Evolutionary conservation across 2,888 invertebrate species (phyloP).

Genomic region (Cerastoderma edule): DNA sequence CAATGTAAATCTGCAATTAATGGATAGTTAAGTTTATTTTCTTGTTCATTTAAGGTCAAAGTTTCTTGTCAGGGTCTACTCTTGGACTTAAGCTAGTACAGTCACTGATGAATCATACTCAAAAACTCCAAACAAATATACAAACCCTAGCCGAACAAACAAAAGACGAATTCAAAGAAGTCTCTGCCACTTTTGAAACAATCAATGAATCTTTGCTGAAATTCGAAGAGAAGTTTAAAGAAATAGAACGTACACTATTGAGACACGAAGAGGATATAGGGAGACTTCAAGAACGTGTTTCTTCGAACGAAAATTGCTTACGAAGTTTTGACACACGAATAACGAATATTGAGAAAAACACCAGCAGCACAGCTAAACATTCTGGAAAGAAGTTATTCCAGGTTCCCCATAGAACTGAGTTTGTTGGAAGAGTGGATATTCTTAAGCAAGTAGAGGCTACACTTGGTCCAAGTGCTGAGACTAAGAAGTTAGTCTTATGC

Average conservation of each 20-base stretch:
- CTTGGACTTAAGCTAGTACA: too few relatives aligned
- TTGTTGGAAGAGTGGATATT: background rate
- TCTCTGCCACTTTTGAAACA: background rate
- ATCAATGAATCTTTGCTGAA: background rate
- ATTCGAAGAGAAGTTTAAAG: background rate
- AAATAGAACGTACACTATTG: background rate
- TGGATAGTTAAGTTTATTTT: background rate
- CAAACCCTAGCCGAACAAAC: conserved; percentile 4
- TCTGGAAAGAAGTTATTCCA: background rate
- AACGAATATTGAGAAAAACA: too few relatives aligned
- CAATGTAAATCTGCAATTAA: too few relatives aligned
- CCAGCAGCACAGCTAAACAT: too few relatives aligned
- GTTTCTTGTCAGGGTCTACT: background rate
- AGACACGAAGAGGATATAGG: too few relatives aligned
- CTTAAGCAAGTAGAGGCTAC: background rate
- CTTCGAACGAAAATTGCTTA: too few relatives aligned
- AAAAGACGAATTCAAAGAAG: background rate
- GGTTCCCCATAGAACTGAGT: background rate
- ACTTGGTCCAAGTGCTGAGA: too few relatives aligned
- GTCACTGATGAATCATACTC: background rate
- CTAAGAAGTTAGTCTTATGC: conserved; percentile 31
- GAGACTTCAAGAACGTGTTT: background rate
- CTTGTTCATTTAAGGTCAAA: background rate
- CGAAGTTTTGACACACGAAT: too few relatives aligned
- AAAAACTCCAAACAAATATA: background rate